phyloP scores from a whole-genome alignment of 2,888 invertebrate genomes.

The Aphodius granarius region DNA sequence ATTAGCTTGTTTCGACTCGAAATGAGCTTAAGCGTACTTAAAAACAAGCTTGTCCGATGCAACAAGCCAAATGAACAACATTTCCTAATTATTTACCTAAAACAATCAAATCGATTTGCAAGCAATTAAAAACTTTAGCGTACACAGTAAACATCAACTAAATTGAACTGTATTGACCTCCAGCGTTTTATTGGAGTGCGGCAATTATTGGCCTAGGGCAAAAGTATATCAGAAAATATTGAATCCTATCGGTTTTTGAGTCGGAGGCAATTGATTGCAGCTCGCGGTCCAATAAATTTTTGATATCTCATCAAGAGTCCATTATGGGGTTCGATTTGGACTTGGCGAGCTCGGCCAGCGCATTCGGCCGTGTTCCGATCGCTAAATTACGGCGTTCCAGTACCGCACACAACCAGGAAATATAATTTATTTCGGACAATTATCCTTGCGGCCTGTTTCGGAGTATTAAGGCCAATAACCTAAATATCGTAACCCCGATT shows the following conservation, averaged over 20 bases:
- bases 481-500: neutral
- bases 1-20: too few relatives aligned
- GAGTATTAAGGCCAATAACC: neutral
- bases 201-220: neutral
- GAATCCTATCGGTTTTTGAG: neutral
- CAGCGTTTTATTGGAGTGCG: too few relatives aligned
- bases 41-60: too few relatives aligned
- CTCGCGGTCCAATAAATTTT: neutral
- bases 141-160: too few relatives aligned
- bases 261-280: neutral
- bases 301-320: neutral
- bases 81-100: too few relatives aligned
- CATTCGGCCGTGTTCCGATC: neutral
- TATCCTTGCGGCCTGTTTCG: constrained; percentile 3
- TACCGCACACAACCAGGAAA: neutral
- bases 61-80: too few relatives aligned
- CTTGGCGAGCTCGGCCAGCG: neutral
- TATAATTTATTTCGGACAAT: constrained; percentile 9
- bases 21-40: too few relatives aligned
- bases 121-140: too few relatives aligned
- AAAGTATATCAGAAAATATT: neutral
- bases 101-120: too few relatives aligned
- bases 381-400: constrained; percentile 5
- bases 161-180: too few relatives aligned
- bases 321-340: neutral